Evolutionary conservation across 2,113 vertebrate species (phyloP).

Genomic region (Mesitornis unicolor): DNA sequence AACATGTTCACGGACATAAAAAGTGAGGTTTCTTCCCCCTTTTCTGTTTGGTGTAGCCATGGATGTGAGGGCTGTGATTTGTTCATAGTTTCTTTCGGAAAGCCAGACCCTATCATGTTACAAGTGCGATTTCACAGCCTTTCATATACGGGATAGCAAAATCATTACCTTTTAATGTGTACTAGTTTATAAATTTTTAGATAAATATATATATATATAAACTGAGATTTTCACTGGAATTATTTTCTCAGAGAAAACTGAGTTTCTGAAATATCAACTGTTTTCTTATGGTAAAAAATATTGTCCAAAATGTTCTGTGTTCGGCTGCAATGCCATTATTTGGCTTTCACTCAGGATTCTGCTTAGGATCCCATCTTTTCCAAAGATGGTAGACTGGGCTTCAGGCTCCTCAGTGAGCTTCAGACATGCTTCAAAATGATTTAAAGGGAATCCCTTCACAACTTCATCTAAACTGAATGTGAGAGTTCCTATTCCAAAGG

Average conservation of each 20-base stretch:
- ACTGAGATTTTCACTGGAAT: neutral
- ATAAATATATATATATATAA: no score
- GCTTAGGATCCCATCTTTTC: neutral
- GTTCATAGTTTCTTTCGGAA: neutral
- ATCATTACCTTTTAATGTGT: neutral
- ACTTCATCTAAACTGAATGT: neutral
- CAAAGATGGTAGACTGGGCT: neutral
- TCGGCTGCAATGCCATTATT: accelerated
- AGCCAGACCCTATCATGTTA: neutral
- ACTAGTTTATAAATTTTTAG: neutral
- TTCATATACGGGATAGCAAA: neutral
- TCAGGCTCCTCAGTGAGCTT: neutral
- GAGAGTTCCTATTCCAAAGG: neutral
- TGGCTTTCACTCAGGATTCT: neutral
- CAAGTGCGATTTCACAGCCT: neutral
- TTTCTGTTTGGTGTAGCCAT: neutral
- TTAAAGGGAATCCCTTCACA: slow-evolving; percentile 12
- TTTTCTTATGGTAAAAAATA: neutral
- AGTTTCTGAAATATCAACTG: neutral
- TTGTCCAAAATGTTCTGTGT: neutral
- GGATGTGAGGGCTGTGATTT: neutral
- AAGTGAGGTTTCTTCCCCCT: neutral
- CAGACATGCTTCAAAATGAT: neutral
- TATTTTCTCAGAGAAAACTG: neutral
- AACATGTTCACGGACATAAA: accelerated